Conservation (phyloP, 2,797 vertebrate species). For the Ctenopoma multispine region DNA sequence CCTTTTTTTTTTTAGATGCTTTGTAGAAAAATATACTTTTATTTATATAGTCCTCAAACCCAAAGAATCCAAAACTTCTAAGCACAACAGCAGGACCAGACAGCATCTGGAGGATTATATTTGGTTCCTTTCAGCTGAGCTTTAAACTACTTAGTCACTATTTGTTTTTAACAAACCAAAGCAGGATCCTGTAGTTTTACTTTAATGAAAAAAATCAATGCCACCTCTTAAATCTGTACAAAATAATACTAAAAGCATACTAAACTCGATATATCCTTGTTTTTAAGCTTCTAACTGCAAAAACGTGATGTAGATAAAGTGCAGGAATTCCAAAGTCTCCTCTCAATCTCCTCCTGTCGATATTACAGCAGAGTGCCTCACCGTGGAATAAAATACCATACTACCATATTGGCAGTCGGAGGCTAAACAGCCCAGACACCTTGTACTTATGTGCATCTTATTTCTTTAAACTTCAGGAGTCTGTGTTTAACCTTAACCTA, state of each 20-base stretch:
- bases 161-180: too few species aligned
- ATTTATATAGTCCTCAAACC: too few species aligned
- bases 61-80: too few species aligned
- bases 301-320: conserved; percentile 80
- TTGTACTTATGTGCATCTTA: conserved; percentile 29
- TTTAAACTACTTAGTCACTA: too few species aligned
- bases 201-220: too few species aligned
- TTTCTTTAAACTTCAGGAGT: conserved; percentile 29
- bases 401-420: conserved; percentile 21
- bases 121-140: too few species aligned
- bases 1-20: too few species aligned
- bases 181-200: too few species aligned
- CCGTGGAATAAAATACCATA: conserved; percentile 54
- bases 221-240: too few species aligned
- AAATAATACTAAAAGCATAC: neutral
- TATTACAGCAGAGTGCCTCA: conserved; percentile 40
- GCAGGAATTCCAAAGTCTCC: conserved; percentile 77
- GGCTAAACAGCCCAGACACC: conserved; percentile 43
- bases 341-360: conserved; percentile 40
- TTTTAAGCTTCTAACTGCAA: conserved; percentile 32
- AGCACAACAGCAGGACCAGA: too few species aligned
- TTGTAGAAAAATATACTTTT: too few species aligned
- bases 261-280: conserved; percentile 8
- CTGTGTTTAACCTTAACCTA: neutral
- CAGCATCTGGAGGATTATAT: too few species aligned